Conservation (phyloP, 1,140 invertebrate genomes). For the Lethocerus indicus region DNA sequence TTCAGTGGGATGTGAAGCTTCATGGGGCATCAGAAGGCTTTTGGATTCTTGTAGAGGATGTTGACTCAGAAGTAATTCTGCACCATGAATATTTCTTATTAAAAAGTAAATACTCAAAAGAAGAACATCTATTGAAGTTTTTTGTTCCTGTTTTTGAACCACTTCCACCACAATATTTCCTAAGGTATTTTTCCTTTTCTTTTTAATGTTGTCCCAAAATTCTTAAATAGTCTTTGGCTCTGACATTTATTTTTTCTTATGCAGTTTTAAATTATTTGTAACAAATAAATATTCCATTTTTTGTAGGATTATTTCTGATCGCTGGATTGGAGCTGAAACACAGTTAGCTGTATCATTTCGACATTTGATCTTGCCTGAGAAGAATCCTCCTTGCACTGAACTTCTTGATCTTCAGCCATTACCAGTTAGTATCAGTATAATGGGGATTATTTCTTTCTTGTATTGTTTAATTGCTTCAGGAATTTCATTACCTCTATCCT, state of each 20-base stretch:
- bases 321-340: conserved; percentile 87
- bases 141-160: conserved; percentile 98
- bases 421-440: conserved; percentile 45
- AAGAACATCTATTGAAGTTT: conserved; percentile 95
- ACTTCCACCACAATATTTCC: conserved; percentile 93
- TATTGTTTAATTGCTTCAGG: not conserved
- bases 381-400: conserved; percentile 95
- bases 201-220: too few species aligned
- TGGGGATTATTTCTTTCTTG: too few species aligned
- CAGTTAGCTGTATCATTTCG: conserved; percentile 94
- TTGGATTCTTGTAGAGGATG: conserved; percentile 98
- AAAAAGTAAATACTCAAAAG: conserved; percentile 84
- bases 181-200: too few species aligned
- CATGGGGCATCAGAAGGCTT: conserved; percentile 94
- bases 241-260: too few species aligned
- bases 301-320: conserved; percentile 29
- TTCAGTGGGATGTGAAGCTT: conserved; percentile 97
- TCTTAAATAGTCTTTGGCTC: too few species aligned
- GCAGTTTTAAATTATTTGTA: too few species aligned
- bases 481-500: too few species aligned
- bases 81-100: conserved; percentile 97
- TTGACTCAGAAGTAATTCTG: conserved; percentile 87
- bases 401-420: conserved; percentile 93
- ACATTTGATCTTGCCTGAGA: conserved; percentile 94
- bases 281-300: conserved; percentile 5